These are phyloP conservation scores for Stenodema calcarata DNA, from an alignment of 2,888 invertebrate genomes.

Conservation along the genomic window DNA sequence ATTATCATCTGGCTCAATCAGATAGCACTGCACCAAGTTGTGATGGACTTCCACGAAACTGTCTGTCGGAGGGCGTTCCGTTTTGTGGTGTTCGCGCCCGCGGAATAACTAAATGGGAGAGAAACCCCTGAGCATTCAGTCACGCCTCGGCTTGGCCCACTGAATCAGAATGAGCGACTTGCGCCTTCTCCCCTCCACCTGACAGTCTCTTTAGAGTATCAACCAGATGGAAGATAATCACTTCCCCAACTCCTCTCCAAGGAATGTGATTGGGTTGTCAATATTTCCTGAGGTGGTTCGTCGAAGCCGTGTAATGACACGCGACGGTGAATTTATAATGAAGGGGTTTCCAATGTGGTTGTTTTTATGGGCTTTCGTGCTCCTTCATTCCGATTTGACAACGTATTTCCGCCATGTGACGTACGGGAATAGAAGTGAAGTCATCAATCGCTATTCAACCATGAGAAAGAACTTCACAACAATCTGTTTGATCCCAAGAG, in stretches of 20 bases:
- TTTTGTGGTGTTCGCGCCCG: conserved; percentile 9
- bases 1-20: too few relatives aligned
- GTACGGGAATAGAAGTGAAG: too few relatives aligned
- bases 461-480: too few relatives aligned
- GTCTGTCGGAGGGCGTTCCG: not conserved
- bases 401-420: too few relatives aligned
- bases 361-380: not conserved
- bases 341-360: not conserved
- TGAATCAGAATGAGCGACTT: conserved; percentile 26
- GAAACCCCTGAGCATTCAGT: conserved; percentile 18
- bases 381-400: not conserved
- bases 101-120: conserved; percentile 26
- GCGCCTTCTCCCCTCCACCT: not conserved
- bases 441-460: too few relatives aligned
- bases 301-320: not conserved
- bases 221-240: conserved; percentile 7
- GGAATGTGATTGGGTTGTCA: conserved; percentile 12
- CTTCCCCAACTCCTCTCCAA: not conserved
- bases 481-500: too few relatives aligned
- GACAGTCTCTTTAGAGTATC: not conserved
- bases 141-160: conserved; percentile 20
- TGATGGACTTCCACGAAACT: not conserved
- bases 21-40: not conserved
- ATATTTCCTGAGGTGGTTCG: not conserved
- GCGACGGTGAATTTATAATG: conserved; percentile 3